Conservation (phyloP, 2,113 vertebrate genomes). For the Stercorarius parasiticus region DNA sequence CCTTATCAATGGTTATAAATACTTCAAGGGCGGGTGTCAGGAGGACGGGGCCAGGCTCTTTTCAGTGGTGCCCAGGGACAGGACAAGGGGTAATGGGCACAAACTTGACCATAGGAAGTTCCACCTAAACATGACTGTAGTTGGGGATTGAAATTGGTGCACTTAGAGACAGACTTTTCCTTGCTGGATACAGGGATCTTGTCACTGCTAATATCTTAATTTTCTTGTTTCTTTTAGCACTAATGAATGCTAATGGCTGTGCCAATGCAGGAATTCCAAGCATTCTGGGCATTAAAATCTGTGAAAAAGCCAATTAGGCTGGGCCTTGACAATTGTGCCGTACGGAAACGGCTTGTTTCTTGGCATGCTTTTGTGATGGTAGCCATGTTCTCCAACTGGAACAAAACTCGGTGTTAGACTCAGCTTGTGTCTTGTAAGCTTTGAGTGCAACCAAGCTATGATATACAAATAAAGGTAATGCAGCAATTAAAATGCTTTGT, state of each 20-base stretch:
- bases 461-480: constrained; percentile 41
- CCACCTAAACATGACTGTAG: no score
- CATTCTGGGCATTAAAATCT: constrained; percentile 64
- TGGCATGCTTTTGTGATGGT: not conserved
- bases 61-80: no score
- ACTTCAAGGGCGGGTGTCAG: no score
- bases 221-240: not conserved
- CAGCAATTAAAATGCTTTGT: not conserved
- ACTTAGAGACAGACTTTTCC: not conserved
- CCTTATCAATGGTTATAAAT: no score
- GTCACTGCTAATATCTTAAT: not conserved
- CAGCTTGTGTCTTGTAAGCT: not conserved
- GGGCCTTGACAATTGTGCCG: not conserved
- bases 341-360: not conserved
- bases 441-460: not conserved
- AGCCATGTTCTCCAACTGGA: not conserved
- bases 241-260: fast-evolving
- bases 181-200: not conserved
- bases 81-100: no score
- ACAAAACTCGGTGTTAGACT: not conserved
- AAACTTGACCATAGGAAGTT: no score
- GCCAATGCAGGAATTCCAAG: constrained; percentile 59
- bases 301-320: not conserved
- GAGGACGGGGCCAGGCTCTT: no score
- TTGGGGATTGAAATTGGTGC: not conserved